Base-by-base conservation (phyloP, 2,797 vertebrate species). In the Sebastes diploproa region DNA sequence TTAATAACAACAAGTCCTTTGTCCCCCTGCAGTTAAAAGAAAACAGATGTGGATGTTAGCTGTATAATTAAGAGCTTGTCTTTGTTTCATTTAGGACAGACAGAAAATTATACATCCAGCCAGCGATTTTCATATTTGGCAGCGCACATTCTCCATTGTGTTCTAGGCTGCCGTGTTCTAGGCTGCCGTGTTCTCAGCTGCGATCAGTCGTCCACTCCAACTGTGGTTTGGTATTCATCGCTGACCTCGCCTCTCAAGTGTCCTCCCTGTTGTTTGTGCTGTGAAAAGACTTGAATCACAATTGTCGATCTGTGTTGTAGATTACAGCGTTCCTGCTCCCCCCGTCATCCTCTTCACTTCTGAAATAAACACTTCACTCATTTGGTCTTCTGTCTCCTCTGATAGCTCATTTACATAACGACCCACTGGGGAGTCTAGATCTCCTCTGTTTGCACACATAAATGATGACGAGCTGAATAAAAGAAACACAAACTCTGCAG, bases 351-450 rank as follows among this genome's bases (percentile, higher is more conserved):
- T 72, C 74, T 69, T 78, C 74, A 77, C 62, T 58, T 18, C 8
- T 29, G 63, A 78, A 77, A 81, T 80, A 80, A 88, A 85, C 85
- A 83, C 68, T 91, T 80, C 62, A 62, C n/a, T 70, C n/a, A 10
- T 71, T 77, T 69, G 14, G 46, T 38, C 60, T 2, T 70, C 84
- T 42, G 58, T 55, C 30, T 34, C 9, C 46, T 6, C 72, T 74
- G 36, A 46, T 13, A 8, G 54, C 32, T 80, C 7, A 50, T 86
- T 75, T 78, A 3, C 81, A 75, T 84, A 84, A 87, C 64, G 38
- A 32, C 65, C 20, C n/a, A 34, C 63, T 42, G 7, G 6, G 6
- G 16, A 42, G n/a, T 55, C 10, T 22, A 50, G 23, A 64, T 54
- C 62, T 80, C 14, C 9, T 59, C 27, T 59, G 3, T 82, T 82